Base-by-base conservation (phyloP, 64 coral and sea anemone species). In the Actinia equina region DNA sequence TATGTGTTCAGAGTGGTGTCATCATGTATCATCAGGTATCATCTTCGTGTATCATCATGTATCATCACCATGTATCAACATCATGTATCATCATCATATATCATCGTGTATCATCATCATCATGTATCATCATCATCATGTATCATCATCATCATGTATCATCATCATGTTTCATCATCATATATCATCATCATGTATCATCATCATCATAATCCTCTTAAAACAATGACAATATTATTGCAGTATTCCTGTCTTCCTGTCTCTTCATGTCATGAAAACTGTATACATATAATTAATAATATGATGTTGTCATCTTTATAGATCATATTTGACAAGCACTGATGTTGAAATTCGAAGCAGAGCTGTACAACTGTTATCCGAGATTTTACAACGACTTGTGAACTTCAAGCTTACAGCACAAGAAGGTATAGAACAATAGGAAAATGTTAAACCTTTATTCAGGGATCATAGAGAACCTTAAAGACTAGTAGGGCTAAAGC, bases 351-450 rank as follows among this genome's bases (percentile, higher is more conserved):
- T 86, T 71, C 65, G 96, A 82, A 88, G 93, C 45, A 63, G 60
- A 77, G 96, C 92, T 45, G 92, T 92, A 44, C 80, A 88, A 52
- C 84, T 98, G 52, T 86, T 98, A 30, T 82, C 90, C 10, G 85
- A 85, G 80, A 77, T 94, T 46, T 85, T 98, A 51, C 96, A 98
- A 84, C 91, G 91, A 83, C 79, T 98, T 41, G 83, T 87, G 64
- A 92, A 77, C 51, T 85, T 94, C 44, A 79, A 43, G 53, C 94
- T 98, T 46, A 55, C 85, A 61, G 90, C 90, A 22, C 91, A 88
- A 80, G 93, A 98, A 95, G 96, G 96, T 98, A 58, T 53, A 77
- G 18, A 16, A 55, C 45, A 45, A 18, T 30, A 82, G 27, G 14
- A 27, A 57, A 57, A 57, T 16, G 15, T 12, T 16, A 57, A 37